A percentile compares a stretch with the other conserved stretches of the same genome.
phyloP scores from a whole-genome alignment of 2,888 invertebrate genomes.

The Chaetogeoica ovagalla region DNA sequence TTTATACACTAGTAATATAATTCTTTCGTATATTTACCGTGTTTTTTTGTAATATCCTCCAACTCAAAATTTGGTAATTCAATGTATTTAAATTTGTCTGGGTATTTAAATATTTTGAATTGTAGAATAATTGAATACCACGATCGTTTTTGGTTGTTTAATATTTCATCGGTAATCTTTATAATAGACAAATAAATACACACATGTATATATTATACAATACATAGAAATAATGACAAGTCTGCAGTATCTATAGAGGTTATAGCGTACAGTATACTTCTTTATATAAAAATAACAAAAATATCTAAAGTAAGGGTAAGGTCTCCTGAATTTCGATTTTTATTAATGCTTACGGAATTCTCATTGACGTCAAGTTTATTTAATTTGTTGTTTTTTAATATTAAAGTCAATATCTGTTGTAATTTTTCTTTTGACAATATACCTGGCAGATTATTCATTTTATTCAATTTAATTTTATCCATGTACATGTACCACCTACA shows the following conservation, averaged over 20 bases:
- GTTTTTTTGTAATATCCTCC: neutral
- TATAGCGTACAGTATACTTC: too few species aligned
- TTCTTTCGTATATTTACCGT: neutral
- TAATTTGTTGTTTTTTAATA: neutral
- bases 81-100: neutral
- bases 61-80: constrained; percentile 20
- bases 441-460: neutral
- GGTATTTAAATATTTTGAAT: neutral
- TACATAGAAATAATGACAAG: too few species aligned
- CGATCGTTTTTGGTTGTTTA: constrained; percentile 1
- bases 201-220: too few species aligned
- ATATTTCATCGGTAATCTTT: constrained; percentile 25
- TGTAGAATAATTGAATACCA: neutral
- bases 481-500: constrained; percentile 32
- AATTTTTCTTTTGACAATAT: neutral
- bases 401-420: neutral
- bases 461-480: constrained; percentile 9
- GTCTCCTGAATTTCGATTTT: too few species aligned
- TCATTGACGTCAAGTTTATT: neutral
- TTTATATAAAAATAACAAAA: too few species aligned
- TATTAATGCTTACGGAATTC: neutral
- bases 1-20: neutral
- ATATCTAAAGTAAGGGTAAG: too few species aligned
- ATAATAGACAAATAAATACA: neutral
- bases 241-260: too few species aligned